Evolutionary conservation across 2,888 invertebrate genomes (phyloP).

Genomic region (Spodoptera littoralis): DNA sequence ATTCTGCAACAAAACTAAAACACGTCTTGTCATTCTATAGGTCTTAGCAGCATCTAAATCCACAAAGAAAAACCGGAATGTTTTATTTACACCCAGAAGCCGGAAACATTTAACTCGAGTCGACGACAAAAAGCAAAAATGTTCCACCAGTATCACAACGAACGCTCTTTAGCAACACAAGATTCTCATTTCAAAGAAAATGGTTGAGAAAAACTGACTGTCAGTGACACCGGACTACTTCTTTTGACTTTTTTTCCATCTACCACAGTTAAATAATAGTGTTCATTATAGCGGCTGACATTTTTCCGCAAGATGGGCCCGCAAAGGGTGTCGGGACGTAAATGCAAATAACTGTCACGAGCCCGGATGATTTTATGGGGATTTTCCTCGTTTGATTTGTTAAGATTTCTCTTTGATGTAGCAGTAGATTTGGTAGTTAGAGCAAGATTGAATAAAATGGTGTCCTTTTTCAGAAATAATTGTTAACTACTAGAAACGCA

Average conservation of each 20-base stretch:
- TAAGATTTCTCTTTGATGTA: conserved; percentile 17
- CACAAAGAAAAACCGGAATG: not conserved
- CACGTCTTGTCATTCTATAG: no score
- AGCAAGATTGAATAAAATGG: not conserved
- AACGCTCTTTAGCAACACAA: conserved; percentile 17
- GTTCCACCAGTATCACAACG: conserved; percentile 27
- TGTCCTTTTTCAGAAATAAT: not conserved
- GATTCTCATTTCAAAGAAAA: conserved; percentile 46
- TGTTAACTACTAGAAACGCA: no score
- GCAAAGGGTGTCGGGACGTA: conserved; percentile 45
- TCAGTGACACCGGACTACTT: conserved; percentile 31
- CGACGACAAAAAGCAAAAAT: conserved; percentile 18
- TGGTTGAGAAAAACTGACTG: conserved; percentile 22
- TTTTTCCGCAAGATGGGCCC: conserved; percentile 49
- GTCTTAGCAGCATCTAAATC: not conserved
- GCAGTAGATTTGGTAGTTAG: not conserved
- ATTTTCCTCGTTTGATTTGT: conserved; percentile 38
- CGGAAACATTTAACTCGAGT: conserved; percentile 30
- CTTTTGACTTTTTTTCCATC: conserved; percentile 31
- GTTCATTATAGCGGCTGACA: conserved; percentile 50
- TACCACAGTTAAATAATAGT: conserved; percentile 51
- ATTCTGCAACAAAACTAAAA: no score
- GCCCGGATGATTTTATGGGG: conserved; percentile 39
- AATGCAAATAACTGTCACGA: conserved; percentile 51
- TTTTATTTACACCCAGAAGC: conserved; percentile 5